A percentile compares a stretch with the other conserved stretches of the same genome.
Conservation (phyloP, 2,888 invertebrate species). For the Hyposoter dolosus region DNA sequence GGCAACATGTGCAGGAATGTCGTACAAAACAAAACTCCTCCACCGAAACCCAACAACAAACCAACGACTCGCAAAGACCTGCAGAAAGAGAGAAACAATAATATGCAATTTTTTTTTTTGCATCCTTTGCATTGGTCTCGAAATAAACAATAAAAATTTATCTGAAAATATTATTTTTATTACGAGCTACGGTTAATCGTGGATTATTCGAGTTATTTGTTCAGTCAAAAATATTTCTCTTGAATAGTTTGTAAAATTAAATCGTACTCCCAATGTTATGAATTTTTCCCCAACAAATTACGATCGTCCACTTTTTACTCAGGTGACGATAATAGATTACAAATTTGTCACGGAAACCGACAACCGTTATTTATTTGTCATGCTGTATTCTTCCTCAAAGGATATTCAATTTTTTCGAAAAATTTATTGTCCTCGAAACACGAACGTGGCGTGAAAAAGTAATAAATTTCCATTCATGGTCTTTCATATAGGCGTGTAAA, state of each 20-base stretch:
- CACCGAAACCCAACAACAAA: slow-evolving; percentile 91
- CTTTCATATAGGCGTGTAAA: not conserved
- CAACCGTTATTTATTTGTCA: not conserved
- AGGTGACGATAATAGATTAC: not conserved
- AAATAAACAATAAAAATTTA: not conserved
- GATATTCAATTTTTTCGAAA: not conserved
- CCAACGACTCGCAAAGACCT: slow-evolving; percentile 85
- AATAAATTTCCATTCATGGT: not conserved
- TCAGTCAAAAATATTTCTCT: not conserved
- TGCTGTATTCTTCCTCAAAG: not conserved
- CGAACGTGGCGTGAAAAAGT: not conserved
- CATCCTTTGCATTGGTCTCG: no score
- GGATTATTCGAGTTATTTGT: not conserved
- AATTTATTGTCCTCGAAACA: not conserved
- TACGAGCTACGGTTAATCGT: not conserved
- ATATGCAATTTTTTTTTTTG: not conserved
- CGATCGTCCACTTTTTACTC: not conserved
- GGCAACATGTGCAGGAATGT: slow-evolving; percentile 93
- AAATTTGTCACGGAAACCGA: not conserved
- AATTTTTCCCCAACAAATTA: not conserved
- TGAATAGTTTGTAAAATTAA: not conserved
- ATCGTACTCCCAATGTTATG: not conserved
- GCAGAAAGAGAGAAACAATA: slow-evolving; percentile 16
- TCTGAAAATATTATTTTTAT: not conserved
- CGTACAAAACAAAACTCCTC: slow-evolving; percentile 93